These are phyloP conservation scores for Astyanax mexicanus DNA, from an alignment of 2,797 vertebrate genomes.

Conservation along the genomic window DNA sequence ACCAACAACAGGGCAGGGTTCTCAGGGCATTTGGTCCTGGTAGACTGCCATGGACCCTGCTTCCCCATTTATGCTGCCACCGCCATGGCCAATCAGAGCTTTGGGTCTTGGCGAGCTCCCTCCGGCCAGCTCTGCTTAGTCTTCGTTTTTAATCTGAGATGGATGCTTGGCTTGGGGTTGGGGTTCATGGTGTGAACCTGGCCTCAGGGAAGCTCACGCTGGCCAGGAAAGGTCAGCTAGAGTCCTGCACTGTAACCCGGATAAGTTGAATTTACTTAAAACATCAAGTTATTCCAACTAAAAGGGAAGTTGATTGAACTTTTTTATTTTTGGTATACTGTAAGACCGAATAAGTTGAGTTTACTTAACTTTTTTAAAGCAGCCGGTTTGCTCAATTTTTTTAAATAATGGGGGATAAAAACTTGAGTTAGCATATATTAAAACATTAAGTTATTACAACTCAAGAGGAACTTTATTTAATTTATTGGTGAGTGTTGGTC, in stretches of 20 bases:
- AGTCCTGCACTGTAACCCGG: no score
- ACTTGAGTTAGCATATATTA: no score
- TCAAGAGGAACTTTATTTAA: no score
- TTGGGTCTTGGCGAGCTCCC: conserved; percentile 71
- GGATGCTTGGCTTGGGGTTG: conserved; percentile 3
- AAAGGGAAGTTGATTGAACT: no score
- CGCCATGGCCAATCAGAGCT: conserved; percentile 54
- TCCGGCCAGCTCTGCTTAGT: conserved; percentile 75
- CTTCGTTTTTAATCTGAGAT: conserved; percentile 62
- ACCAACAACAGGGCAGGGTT: neutral
- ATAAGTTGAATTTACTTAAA: no score
- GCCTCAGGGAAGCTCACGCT: neutral
- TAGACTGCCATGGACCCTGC: conserved; percentile 18
- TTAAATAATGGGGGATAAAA: no score
- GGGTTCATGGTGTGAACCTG: neutral
- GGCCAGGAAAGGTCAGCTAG: neutral
- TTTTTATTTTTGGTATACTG: no score
- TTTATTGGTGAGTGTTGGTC: neutral
- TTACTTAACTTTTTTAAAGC: no score
- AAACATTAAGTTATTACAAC: no score
- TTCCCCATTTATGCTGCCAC: neutral
- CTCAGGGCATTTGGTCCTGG: neutral
- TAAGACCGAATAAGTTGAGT: no score
- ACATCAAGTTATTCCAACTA: no score
- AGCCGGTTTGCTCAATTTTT: no score